Conservation (phyloP, 2,113 vertebrate species). For the Pimephales promelas region DNA sequence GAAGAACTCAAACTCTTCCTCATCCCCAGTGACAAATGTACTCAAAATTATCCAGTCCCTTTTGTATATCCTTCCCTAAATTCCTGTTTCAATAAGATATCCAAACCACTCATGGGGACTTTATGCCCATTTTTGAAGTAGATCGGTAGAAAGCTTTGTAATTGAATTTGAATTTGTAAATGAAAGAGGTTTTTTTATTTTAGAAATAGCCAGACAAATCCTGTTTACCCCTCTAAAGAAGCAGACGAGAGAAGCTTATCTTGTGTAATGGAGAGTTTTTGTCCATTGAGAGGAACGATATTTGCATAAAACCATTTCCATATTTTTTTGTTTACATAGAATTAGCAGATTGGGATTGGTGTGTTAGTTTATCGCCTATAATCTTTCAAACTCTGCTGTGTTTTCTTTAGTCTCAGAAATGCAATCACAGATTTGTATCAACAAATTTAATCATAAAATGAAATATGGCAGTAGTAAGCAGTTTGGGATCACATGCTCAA, state of each 20-base stretch:
- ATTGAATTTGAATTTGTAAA: slow-evolving; percentile 20
- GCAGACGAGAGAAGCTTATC: not conserved
- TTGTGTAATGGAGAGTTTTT: slow-evolving; percentile 7
- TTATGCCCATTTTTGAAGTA: not conserved
- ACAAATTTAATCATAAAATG: not conserved
- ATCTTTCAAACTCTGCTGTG: slow-evolving; percentile 7
- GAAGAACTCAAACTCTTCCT: slow-evolving; percentile 26
- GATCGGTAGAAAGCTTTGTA: not conserved
- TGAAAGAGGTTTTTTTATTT: not conserved
- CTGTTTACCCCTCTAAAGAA: slow-evolving; percentile 15
- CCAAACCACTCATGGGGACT: not conserved
- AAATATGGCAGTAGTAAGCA: not conserved
- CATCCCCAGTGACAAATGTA: not conserved
- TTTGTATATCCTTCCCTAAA: not conserved
- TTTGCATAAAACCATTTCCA: slow-evolving; percentile 13
- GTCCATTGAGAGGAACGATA: not conserved
- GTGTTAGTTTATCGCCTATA: not conserved
- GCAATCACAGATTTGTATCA: not conserved
- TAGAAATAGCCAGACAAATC: not conserved
- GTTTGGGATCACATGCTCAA: not conserved
- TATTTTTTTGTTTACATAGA: slow-evolving; percentile 34
- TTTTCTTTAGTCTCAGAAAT: slow-evolving; percentile 5
- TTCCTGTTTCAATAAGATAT: not conserved
- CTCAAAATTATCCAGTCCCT: not conserved
- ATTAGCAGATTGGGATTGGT: slow-evolving; percentile 14